Evolutionary conservation across 2,113 vertebrate species (phyloP), one percentile per base, ranked within the genome.

Genomic region (Hydrolagus affinis): DNA sequence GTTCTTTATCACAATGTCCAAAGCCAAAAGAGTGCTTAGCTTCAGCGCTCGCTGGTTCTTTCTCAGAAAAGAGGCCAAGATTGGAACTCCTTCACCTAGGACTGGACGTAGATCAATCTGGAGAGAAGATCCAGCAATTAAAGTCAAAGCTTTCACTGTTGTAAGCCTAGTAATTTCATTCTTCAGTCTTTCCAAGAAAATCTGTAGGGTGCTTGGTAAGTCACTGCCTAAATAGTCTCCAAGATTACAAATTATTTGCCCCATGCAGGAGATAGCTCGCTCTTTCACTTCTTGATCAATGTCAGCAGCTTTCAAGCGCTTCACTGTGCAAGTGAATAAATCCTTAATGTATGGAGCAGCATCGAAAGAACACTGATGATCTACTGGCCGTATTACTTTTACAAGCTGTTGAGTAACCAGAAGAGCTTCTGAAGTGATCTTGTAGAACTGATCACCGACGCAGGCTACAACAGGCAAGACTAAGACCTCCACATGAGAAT

Each of bases 211-310:
- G 87, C 95, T 97, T 23, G 96, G 94, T 70, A 99, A 92, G 85
- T 99, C 98, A 44, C 92, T 77, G n/a, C 97, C 97, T 85, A 99
- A 92, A 85, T 94, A 96, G 91, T 99, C 97, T 78, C 97, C 97
- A 87, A 99, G 94, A 89, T 96, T 99, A 90, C 98, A 98, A 90
- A 99, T 98, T 23, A 99, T 98, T 89, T 99, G 98, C 62, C 98
- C 98, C 97, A 98, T 99, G 87, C 98, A 99, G 87, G 98, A 98
- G 90, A 99, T 99, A 86, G 97, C 97, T 85, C 97, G 95, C 87
- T 99, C 98, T 89, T 99, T 99, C 80, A 99, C 98, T 88, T 99
- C 98, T 91, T 99, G 98, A 91, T 99, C 98, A 88, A 99, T 99
- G 91, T 99, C 98, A 11, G 98, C 98, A 60, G 98, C 98, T 91